phyloP scores from a whole-genome alignment of 2,797 vertebrate species.

The Eulemur coronatus region DNA sequence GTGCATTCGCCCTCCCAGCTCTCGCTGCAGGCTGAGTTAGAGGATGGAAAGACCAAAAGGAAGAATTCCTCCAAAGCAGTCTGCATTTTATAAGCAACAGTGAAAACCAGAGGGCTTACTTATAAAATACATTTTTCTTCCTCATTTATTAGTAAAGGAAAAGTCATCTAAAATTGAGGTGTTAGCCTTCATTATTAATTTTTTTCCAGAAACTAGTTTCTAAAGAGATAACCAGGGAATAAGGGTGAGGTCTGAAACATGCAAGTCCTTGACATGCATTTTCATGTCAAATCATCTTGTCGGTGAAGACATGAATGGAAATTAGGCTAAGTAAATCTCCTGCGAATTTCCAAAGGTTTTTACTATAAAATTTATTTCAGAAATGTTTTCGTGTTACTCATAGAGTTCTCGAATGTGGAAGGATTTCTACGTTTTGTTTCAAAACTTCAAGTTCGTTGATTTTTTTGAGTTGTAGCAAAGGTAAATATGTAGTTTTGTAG shows the following conservation, averaged over 20 bases:
- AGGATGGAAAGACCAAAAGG: conserved; percentile 67
- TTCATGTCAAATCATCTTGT: not conserved
- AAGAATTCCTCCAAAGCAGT: conserved; percentile 55
- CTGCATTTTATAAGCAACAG: conserved; percentile 12
- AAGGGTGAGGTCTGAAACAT: not conserved
- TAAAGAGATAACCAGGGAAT: not conserved
- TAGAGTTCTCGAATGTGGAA: not conserved
- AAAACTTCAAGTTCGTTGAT: not conserved
- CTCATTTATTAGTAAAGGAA: not conserved
- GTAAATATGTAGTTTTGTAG: not conserved
- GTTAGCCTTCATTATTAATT: not conserved
- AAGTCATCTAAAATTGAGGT: not conserved
- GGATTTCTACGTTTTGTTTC: not conserved
- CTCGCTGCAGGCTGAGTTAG: conserved; percentile 54
- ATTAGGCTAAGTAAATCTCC: not conserved
- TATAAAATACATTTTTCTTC: not conserved
- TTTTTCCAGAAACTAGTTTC: not conserved
- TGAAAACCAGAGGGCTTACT: not conserved
- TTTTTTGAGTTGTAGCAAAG: not conserved
- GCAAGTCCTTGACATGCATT: not conserved
- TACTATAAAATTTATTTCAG: not conserved
- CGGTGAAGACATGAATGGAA: not conserved
- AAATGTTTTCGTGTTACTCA: not conserved
- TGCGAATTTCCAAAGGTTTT: not conserved
- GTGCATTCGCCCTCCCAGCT: not conserved